Base-by-base conservation (phyloP, 2,888 invertebrate genomes). In the Choreutis nemorana region DNA sequence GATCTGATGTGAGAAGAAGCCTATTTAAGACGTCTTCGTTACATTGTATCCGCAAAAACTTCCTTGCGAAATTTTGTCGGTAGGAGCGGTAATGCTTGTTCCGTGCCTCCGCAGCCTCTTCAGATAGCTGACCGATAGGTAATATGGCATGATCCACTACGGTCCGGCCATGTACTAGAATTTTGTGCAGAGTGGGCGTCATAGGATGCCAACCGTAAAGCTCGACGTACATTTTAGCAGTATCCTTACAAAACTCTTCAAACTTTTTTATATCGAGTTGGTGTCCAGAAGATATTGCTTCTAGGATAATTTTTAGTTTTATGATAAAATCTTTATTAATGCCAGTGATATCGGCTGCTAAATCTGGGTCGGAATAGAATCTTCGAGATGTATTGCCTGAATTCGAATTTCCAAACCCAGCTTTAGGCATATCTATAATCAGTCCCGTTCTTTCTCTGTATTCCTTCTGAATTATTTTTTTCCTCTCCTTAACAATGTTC, bases 111-210 rank as follows among this genome's bases (percentile, higher is more conserved):
- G 43, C 40, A 9, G 51, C 47, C 35, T 52, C 50, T 35, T 55
- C 48, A 5, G 46, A 50, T 5, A 53, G 33, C 21, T 42, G 43
- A 3, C 48, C 50, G 14, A 52, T 50, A 5, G 50, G 50, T 9
- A 57, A 29, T 15, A 51, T 6, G 1, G 29, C 22, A 6, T 23
- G 7, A 14, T 31, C 23, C 9, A 34, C 29, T 6, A 34, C 16
- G 2, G 13, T 21, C 10, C 24, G 25, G 7, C 28, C 31, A 14
- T 34, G 34, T 11, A 30, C 14, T 11, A 33, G 14, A 10, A 33
- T 23, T 23, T 30, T 33, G 14, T 34, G 28, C 16, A 34, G 10
- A 10, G 30, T 34, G 9, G 30, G 30, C 7, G 33, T 24, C 33
- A 34, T 30, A 18, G 30, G 33, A 9, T 30, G 28, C 28, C 28